Evolutionary conservation across 1,140 invertebrate species (phyloP), one percentile per base, ranked within the genome.

Genomic region (Cheumatopsyche charites): DNA sequence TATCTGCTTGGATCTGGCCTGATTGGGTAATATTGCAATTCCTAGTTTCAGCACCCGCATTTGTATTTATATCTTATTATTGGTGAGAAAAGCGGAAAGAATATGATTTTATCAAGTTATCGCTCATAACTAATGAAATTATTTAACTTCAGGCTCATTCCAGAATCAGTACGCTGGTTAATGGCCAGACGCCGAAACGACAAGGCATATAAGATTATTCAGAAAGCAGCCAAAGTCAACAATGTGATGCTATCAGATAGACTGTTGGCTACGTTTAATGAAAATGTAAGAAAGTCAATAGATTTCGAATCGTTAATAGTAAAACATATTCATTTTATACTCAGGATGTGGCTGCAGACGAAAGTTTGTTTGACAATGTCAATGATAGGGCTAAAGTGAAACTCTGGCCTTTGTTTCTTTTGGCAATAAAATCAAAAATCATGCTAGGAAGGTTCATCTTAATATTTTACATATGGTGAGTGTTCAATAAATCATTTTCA

Each of bases 131-230:
- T 5, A 68, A 55, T n/a, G 23, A 68, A 68, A 55, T n/a, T 17
- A 55, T 58, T 42, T 63, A 25, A 13, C 73, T 72, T 25, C 23
- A 86, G 85, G 83, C 73, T 90, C 12, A 81, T 89, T 42, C 89
- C 89, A 1, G 89, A 90, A 77, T 90, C 88, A 0, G 86, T 88
- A 0, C 79, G 88, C 45, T 90, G 89, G 89, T 77, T 90, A 1
- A 75, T 89, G 36, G 84, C 87, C 0, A 85, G 87, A 12, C 79
- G 85, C 55, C 79, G 83, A 66, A 79, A 80, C 7, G 79, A 81
- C 15, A 83, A 86, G 73, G 88, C 88, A 0, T 81, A 82, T 25
- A 77, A 77, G 41, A 86, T 89, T n/a, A 83, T 89, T 4, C 74
- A 78, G 17, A 83, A 81, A 75, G 87, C 84, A 1, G 87, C 87